Conservation (phyloP, 64 coral and sea anemone genomes). For the Catalaphyllia jardinei region DNA sequence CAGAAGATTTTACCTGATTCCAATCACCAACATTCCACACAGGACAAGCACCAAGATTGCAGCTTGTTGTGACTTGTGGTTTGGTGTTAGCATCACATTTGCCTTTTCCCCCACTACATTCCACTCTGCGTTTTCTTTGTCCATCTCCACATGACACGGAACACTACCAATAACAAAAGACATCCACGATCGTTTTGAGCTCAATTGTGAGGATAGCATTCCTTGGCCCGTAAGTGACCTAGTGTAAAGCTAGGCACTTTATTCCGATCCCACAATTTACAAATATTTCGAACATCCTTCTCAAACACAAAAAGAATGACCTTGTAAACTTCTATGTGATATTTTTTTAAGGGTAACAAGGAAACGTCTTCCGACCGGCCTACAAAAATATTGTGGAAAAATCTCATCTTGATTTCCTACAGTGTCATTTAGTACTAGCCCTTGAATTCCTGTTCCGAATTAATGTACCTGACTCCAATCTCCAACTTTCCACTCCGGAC, state of each 20-base stretch:
- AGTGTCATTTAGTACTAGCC: too few species aligned
- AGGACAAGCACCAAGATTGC: slow-evolving; percentile 51
- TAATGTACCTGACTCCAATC: slow-evolving; percentile 46
- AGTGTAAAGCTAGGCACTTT: too few species aligned
- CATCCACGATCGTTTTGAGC: too few species aligned
- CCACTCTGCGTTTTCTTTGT: slow-evolving; percentile 24
- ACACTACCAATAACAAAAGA: not conserved
- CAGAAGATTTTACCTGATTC: not conserved
- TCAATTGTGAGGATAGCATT: too few species aligned
- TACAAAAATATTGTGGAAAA: too few species aligned
- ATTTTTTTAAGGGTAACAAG: too few species aligned
- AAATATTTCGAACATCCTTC: too few species aligned
- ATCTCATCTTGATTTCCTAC: not conserved
- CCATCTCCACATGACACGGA: slow-evolving; percentile 42
- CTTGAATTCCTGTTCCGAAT: not conserved
- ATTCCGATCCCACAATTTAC: too few species aligned
- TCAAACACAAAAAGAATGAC: too few species aligned
- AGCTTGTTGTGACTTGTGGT: slow-evolving; percentile 7
- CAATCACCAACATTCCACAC: slow-evolving; percentile 39
- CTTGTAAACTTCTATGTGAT: too few species aligned
- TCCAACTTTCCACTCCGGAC: slow-evolving; percentile 55
- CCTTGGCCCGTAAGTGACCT: too few species aligned
- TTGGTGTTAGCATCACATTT: slow-evolving; percentile 31
- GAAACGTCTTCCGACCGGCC: too few species aligned
- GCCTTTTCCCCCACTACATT: slow-evolving; percentile 29